phyloP scores from a whole-genome alignment of 2,888 invertebrate genomes.

The Microctonus hyperodae region DNA sequence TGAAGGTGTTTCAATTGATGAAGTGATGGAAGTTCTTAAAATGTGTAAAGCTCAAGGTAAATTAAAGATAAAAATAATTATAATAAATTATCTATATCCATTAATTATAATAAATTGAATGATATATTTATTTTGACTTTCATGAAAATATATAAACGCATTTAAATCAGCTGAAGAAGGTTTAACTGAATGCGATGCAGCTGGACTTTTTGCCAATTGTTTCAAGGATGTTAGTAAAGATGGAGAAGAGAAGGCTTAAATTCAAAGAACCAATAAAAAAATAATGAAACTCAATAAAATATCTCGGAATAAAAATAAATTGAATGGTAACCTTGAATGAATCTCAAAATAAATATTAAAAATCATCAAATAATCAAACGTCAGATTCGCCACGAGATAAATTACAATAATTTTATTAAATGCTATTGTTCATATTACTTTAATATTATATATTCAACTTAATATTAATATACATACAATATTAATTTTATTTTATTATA shows the following conservation, averaged over 20 bases:
- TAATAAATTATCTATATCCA: not conserved
- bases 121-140: not conserved
- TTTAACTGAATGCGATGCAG: conserved; percentile 32
- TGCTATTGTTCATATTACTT: not conserved
- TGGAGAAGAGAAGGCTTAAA: not conserved
- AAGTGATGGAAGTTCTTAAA: conserved; percentile 11
- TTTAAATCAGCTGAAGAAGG: conserved; percentile 36
- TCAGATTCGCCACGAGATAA: too few relatives aligned
- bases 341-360: not conserved
- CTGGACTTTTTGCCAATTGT: conserved; percentile 29
- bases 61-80: not conserved
- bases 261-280: not conserved
- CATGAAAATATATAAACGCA: conserved; percentile 1
- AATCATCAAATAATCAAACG: not conserved
- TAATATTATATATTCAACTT: not conserved
- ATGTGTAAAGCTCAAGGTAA: conserved; percentile 29
- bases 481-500: not conserved
- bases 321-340: not conserved
- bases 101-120: not conserved
- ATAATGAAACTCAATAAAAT: not conserved
- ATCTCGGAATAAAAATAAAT: not conserved
- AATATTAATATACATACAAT: too few relatives aligned
- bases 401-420: too few relatives aligned
- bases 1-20: conserved; percentile 8
- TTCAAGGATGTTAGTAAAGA: not conserved